Percentiles rank a stretch among this genome's conserved stretches.
Evolutionary conservation across 2,797 vertebrate genomes (phyloP).

Genomic region (Ibycter americanus): DNA sequence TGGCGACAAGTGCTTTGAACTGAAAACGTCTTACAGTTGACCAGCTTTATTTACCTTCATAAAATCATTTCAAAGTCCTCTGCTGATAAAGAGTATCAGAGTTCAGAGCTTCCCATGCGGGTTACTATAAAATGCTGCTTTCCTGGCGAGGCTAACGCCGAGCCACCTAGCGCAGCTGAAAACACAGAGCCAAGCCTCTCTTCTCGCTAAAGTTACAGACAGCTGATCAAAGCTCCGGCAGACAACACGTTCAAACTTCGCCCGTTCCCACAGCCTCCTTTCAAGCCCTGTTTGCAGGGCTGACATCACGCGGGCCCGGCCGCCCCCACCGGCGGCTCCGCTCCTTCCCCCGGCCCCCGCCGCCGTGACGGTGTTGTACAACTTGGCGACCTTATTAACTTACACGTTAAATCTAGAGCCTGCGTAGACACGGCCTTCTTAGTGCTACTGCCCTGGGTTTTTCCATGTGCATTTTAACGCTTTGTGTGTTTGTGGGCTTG

Average conservation of each 20-base stretch:
- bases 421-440: accelerated
- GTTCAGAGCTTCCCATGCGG: background rate
- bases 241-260: background rate
- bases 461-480: accelerated
- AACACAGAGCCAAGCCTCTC: background rate
- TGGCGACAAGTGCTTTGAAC: background rate
- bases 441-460: background rate
- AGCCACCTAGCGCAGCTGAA: background rate
- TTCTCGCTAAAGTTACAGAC: background rate
- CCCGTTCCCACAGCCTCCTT: background rate
- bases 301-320: background rate
- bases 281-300: background rate
- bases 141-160: background rate
- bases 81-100: background rate
- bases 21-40: background rate
- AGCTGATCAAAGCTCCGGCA: constrained; percentile 15
- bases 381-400: accelerated
- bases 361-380: background rate
- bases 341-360: background rate
- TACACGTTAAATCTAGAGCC: accelerated
- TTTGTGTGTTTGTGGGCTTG: too few species aligned
- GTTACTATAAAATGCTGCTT: background rate
- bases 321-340: background rate
- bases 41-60: background rate
- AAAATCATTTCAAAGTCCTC: background rate